Base-by-base conservation (phyloP, 2,113 vertebrate species). In the Solenodon paradoxus region DNA sequence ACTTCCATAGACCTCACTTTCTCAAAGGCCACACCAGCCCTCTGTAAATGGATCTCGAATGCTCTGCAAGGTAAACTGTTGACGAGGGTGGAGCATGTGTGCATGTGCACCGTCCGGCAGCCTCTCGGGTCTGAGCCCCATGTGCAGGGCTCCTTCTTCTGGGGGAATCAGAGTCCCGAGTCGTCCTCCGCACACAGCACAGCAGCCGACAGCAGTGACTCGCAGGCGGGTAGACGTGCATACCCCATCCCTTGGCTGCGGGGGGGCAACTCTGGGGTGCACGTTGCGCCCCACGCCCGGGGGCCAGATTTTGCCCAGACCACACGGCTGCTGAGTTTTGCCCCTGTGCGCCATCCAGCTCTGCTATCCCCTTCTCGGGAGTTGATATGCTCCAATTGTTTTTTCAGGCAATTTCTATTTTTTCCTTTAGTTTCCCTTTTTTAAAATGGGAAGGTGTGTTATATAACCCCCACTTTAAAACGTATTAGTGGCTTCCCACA, bases 221-320 rank as follows among this genome's bases (percentile, higher is more conserved):
- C 28, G 5, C 7, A 3, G 55, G 32, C 0, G 12, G 32, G 47
- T n/a, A n/a, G n/a, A n/a, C n/a, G n/a, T n/a, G n/a, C n/a, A n/a
- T n/a, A n/a, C n/a, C n/a, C n/a, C n/a, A n/a, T n/a, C n/a, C n/a
- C n/a, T n/a, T n/a, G n/a, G n/a, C n/a, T n/a, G n/a, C n/a, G n/a
- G n/a, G n/a, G 17, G 72, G 42, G 40, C 7, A 9, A 22, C 9
- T 66, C 38, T 40, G 17, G 2, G 80, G 28, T 13, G 2, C 42
- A 20, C 1, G 28, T 0, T 38, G 66, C n/a, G n/a, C n/a, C n/a
- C n/a, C n/a, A n/a, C n/a, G n/a, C n/a, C n/a, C n/a, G n/a, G n/a
- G n/a, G n/a, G n/a, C n/a, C n/a, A n/a, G n/a, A n/a, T n/a, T 38
- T 26, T 32, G 20, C 81, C 55, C 26, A 47, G 15, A 63, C 17